These are phyloP conservation scores for Castor canadensis DNA, from an alignment of 2,113 vertebrate species.

Conservation along the genomic window DNA sequence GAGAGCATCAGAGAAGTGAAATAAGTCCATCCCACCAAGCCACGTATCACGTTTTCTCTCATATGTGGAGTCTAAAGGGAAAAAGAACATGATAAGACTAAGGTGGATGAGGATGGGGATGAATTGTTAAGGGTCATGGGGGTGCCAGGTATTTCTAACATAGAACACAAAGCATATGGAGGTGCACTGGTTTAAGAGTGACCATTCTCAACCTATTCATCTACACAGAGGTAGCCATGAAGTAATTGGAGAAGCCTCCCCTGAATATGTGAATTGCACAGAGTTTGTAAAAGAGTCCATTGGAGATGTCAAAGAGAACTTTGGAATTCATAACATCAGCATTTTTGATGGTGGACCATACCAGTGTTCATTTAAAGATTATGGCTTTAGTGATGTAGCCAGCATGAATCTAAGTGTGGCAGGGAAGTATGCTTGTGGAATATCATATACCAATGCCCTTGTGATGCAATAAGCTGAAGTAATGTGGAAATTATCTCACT, in stretches of 20 bases:
- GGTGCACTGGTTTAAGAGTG: background rate
- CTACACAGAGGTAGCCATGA: background rate
- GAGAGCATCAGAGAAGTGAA: too few species aligned
- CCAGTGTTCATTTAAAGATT: slow-evolving; percentile 36
- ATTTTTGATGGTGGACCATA: slow-evolving; percentile 52
- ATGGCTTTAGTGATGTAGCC: background rate
- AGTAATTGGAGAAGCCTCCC: background rate
- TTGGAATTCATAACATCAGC: slow-evolving; percentile 39
- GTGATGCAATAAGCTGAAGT: background rate
- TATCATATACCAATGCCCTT: too few species aligned
- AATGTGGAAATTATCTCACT: background rate
- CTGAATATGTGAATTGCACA: slow-evolving; percentile 4
- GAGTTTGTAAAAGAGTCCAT: slow-evolving; percentile 57
- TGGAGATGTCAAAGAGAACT: slow-evolving; percentile 23
- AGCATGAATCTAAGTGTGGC: slow-evolving; percentile 13
- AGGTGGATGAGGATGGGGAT: too few species aligned
- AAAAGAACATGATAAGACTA: too few species aligned
- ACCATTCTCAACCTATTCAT: background rate
- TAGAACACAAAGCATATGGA: background rate
- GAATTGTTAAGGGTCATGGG: too few species aligned
- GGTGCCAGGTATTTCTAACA: slow-evolving; percentile 4
- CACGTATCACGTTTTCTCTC: too few species aligned
- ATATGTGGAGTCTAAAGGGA: too few species aligned
- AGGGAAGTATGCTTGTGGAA: background rate
- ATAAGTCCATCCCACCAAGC: too few species aligned